Conservation (phyloP, 2,113 vertebrate species). For the Pedionomus torquatus region DNA sequence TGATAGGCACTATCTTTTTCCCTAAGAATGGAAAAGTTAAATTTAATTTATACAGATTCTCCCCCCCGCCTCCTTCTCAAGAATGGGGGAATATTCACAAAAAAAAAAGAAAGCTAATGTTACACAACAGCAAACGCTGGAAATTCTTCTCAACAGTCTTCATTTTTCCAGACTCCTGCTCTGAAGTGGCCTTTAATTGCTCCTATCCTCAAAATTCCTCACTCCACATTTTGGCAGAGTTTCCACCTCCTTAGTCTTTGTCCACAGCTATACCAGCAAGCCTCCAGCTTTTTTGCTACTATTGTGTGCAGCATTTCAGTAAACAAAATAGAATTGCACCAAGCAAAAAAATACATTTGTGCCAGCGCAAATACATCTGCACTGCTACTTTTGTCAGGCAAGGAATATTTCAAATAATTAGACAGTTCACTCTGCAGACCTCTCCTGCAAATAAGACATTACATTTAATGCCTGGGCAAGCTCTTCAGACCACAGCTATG, state of each 20-base stretch:
- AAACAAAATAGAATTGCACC: slow-evolving; percentile 18
- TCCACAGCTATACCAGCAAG: not conserved
- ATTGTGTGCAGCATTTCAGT: slow-evolving; percentile 18
- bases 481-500: not conserved
- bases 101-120: slow-evolving; percentile 13
- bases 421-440: not conserved
- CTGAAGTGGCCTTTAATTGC: slow-evolving; percentile 37
- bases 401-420: not conserved
- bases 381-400: not conserved
- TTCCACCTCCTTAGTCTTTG: not conserved
- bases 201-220: slow-evolving; percentile 38
- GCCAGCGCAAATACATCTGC: not conserved
- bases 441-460: not conserved
- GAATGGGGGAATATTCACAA: not conserved
- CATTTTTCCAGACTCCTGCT: not conserved
- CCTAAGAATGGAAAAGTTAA: not conserved
- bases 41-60: not conserved
- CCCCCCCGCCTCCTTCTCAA: not conserved
- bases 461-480: not conserved
- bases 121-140: not conserved
- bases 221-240: not conserved
- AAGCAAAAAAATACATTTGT: not conserved
- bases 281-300: slow-evolving; percentile 8
- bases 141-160: not conserved
- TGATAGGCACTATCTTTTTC: not conserved